Percentiles rank a stretch among this genome's conserved stretches.
Conservation (phyloP, 2,113 vertebrate species). For the Rhombomys opimus region DNA sequence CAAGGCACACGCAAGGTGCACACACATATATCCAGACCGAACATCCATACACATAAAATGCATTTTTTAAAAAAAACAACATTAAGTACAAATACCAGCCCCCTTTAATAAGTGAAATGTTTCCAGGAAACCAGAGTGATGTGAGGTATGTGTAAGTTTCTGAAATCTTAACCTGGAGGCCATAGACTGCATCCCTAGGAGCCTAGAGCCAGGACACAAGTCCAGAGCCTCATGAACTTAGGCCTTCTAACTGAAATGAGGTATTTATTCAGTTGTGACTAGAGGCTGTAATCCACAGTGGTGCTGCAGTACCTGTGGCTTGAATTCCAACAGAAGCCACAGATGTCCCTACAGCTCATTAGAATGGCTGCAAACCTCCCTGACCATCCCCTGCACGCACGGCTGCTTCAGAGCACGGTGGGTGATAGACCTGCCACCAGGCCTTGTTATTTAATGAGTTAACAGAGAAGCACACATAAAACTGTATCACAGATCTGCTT, state of each 20-base stretch:
- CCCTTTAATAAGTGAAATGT: neutral
- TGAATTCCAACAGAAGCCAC: neutral
- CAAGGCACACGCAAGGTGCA: neutral
- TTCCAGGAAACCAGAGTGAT: neutral
- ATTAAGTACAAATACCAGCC: neutral
- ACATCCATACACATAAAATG: neutral
- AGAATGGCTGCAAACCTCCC: neutral
- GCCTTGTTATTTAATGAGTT: conserved; percentile 40
- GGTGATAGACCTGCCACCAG: neutral
- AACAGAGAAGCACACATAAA: conserved; percentile 2
- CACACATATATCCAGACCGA: neutral
- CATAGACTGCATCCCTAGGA: neutral
- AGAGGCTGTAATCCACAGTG: neutral
- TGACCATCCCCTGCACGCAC: neutral
- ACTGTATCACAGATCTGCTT: conserved; percentile 12
- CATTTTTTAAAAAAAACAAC: neutral
- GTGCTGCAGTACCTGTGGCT: neutral
- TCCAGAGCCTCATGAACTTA: neutral
- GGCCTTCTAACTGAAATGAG: neutral
- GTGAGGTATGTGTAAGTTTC: neutral
- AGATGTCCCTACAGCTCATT: neutral
- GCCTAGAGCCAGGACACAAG: neutral
- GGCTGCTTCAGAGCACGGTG: conserved; percentile 18
- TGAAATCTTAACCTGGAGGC: neutral
- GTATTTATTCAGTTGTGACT: conserved; percentile 30